A percentile compares a stretch with the other conserved stretches of the same genome.
These are phyloP conservation scores for Sinosuthora webbiana DNA, from an alignment of 2,113 vertebrate species.

Conservation along the genomic window DNA sequence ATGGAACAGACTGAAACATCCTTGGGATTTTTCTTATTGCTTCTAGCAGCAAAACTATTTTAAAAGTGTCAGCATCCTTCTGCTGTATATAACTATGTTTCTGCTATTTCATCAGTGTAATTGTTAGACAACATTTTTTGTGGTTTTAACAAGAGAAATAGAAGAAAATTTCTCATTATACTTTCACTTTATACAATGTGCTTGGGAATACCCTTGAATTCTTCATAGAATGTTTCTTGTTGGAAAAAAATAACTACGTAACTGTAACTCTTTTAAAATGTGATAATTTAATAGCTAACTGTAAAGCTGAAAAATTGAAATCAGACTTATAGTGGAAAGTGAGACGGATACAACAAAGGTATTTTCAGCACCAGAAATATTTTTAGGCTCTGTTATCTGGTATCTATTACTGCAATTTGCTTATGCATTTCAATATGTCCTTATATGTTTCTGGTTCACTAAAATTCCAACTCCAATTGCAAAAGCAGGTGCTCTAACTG, in stretches of 20 bases:
- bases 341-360: background rate
- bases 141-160: background rate
- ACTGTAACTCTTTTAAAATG: background rate
- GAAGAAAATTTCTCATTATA: background rate
- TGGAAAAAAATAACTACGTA: background rate
- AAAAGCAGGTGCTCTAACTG: background rate
- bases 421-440: background rate
- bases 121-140: background rate
- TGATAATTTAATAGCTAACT: background rate
- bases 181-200: rapidly evolving
- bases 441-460: background rate
- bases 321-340: background rate
- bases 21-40: background rate
- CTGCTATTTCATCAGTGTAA: background rate
- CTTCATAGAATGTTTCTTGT: background rate
- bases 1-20: background rate
- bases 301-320: background rate
- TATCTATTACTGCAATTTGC: background rate
- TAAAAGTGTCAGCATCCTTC: background rate
- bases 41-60: background rate
- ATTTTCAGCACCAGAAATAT: background rate
- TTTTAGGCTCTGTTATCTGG: background rate
- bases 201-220: background rate
- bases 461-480: background rate
- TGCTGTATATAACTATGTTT: background rate